Percentiles rank a stretch among this genome's conserved stretches.
phyloP scores from a whole-genome alignment of 2,113 vertebrate species.

The Brachypteracias leptosomus region DNA sequence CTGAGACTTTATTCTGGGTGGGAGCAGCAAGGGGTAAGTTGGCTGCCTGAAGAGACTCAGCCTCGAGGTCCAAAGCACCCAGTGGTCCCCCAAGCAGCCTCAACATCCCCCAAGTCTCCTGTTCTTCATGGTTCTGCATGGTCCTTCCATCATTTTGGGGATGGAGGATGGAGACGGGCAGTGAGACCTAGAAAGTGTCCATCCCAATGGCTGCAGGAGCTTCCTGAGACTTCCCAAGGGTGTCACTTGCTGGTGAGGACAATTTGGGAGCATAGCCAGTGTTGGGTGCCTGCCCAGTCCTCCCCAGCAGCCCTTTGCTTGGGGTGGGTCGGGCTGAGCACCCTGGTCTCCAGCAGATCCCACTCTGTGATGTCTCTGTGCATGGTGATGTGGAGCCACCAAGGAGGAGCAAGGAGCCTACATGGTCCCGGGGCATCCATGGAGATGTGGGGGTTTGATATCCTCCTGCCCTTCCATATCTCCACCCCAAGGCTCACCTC shows the following conservation, averaged over 20 bases:
- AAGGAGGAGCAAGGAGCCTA: rapidly evolving
- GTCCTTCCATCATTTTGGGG: neutral
- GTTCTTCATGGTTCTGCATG: neutral
- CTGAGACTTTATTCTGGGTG: neutral
- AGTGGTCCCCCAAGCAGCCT: neutral
- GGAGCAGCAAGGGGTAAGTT: neutral
- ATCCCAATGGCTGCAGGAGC: rapidly evolving
- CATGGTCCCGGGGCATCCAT: rapidly evolving
- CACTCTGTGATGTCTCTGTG: neutral
- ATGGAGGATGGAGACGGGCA: neutral
- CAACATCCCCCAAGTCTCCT: neutral
- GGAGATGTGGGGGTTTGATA: neutral
- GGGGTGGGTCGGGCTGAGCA: conserved; percentile 67
- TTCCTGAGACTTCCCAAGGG: neutral
- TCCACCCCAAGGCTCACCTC: neutral
- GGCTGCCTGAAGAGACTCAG: neutral
- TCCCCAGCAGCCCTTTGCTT: neutral
- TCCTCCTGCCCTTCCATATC: neutral
- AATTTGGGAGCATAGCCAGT: neutral
- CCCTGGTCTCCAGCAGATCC: conserved; percentile 66
- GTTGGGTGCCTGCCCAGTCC: neutral
- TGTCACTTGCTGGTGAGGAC: neutral
- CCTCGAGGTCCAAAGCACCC: neutral
- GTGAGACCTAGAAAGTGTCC: rapidly evolving
- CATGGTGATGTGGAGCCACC: rapidly evolving